Evolutionary conservation across 2,888 invertebrate species (phyloP).

Genomic region (Caenorhabditis afra): DNA sequence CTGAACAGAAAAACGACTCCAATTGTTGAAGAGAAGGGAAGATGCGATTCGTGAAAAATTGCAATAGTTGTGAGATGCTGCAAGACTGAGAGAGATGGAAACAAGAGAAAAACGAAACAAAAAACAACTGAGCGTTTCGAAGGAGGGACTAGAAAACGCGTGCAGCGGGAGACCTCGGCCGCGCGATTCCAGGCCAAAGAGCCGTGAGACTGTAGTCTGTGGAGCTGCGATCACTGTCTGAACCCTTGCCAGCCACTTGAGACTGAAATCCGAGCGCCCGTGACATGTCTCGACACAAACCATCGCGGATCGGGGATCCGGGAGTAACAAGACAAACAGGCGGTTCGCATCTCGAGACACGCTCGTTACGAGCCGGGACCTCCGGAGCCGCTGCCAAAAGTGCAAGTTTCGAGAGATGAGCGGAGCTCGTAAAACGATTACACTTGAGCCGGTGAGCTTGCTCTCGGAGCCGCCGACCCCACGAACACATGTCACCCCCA

Average conservation of each 20-base stretch:
- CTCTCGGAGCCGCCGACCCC: background rate
- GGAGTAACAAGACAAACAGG: slow-evolving; percentile 18
- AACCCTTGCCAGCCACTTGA: too few species aligned
- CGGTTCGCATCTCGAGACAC: slow-evolving; percentile 4
- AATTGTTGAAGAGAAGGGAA: slow-evolving; percentile 12
- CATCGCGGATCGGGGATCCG: background rate
- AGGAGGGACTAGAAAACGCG: background rate
- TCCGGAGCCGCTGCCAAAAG: slow-evolving; percentile 18
- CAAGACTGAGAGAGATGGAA: too few species aligned
- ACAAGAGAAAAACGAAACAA: slow-evolving; percentile 4
- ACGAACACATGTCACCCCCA: slow-evolving; percentile 57
- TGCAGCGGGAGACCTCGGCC: too few species aligned
- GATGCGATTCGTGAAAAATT: background rate
- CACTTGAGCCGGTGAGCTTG: slow-evolving; percentile 10
- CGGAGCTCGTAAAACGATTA: slow-evolving; percentile 34
- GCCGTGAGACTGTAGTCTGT: background rate
- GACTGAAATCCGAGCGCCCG: slow-evolving; percentile 8
- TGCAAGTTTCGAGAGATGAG: slow-evolving; percentile 18
- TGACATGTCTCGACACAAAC: slow-evolving; percentile 31
- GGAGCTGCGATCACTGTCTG: background rate
- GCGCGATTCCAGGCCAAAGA: background rate
- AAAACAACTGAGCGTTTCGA: background rate
- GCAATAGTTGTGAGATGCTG: too few species aligned
- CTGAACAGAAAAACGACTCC: slow-evolving; percentile 17
- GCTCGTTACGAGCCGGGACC: slow-evolving; percentile 11